Evolutionary conservation across 2,888 invertebrate species (phyloP).

Genomic region (Homarus gammarus): DNA sequence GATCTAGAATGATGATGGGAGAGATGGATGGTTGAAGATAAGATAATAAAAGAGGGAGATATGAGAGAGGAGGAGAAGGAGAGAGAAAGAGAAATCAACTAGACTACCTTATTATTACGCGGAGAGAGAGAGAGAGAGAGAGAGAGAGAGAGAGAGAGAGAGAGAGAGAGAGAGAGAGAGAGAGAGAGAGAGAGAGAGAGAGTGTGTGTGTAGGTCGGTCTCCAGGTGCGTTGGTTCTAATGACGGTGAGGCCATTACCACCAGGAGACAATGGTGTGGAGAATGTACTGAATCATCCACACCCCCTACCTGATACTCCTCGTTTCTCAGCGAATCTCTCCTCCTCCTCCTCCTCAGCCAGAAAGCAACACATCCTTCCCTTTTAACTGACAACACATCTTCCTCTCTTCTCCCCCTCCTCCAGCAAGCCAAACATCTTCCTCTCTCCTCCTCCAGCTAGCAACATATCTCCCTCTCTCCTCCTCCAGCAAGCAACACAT

Average conservation of each 20-base stretch:
- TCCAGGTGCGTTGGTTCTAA: constrained; percentile 48
- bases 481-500: not conserved
- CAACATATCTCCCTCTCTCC: not conserved
- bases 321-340: not conserved
- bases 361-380: too few relatives aligned
- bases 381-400: too few relatives aligned
- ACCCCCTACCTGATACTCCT: not conserved
- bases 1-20: constrained; percentile 10
- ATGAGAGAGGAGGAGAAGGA: constrained; percentile 3
- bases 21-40: constrained; percentile 27
- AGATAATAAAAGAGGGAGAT: too few relatives aligned
- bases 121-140: too few relatives aligned
- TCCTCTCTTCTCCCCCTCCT: not conserved
- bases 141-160: constrained; percentile 1
- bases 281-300: constrained; percentile 54
- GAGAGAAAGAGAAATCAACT: constrained; percentile 4
- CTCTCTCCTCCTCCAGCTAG: not conserved
- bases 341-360: not conserved
- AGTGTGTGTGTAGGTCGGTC: not conserved
- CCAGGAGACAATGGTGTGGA: constrained; percentile 37
- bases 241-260: constrained; percentile 32
- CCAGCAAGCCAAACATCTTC: not conserved
- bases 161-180: constrained; percentile 28
- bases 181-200: too few relatives aligned
- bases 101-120: too few relatives aligned